phyloP scores from a whole-genome alignment of 2,113 vertebrate species.

The Gambusia affinis region DNA sequence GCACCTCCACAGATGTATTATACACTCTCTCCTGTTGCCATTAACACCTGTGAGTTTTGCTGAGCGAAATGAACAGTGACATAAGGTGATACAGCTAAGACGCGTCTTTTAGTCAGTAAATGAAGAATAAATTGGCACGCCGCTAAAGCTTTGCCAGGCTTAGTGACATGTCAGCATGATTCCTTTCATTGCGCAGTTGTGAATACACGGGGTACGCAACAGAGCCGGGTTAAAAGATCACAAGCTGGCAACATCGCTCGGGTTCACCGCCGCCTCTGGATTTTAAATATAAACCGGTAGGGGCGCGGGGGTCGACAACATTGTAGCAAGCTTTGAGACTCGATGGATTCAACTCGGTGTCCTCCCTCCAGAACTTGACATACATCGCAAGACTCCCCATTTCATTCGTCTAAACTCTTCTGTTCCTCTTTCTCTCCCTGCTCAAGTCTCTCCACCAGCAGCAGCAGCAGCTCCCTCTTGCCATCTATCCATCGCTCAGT shows the following conservation, averaged over 20 bases:
- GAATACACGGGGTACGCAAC: background rate
- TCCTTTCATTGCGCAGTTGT: background rate
- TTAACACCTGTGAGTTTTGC: too few species aligned
- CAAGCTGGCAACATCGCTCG: background rate
- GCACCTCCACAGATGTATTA: background rate
- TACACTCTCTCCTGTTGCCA: too few species aligned
- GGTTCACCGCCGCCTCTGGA: background rate
- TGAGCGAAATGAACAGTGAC: too few species aligned
- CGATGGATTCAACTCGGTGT: too few species aligned
- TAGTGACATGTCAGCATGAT: background rate
- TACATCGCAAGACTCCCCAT: slow-evolving; percentile 42
- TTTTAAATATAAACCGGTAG: background rate
- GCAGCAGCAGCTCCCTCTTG: slow-evolving; percentile 9
- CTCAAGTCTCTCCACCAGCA: slow-evolving; percentile 33
- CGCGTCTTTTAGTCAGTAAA: background rate
- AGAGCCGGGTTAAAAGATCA: background rate
- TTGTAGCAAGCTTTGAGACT: background rate
- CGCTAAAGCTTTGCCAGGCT: too few species aligned
- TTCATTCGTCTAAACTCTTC: slow-evolving; percentile 48
- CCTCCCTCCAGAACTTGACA: slow-evolving; percentile 30
- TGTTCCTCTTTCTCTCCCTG: slow-evolving; percentile 36
- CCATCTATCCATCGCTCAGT: slow-evolving; percentile 46
- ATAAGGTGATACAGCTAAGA: background rate
- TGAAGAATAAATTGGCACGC: background rate
- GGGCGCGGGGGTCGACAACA: background rate